Evolutionary conservation across 2,797 vertebrate genomes (phyloP).

Genomic region (Dipus sagitta): DNA sequence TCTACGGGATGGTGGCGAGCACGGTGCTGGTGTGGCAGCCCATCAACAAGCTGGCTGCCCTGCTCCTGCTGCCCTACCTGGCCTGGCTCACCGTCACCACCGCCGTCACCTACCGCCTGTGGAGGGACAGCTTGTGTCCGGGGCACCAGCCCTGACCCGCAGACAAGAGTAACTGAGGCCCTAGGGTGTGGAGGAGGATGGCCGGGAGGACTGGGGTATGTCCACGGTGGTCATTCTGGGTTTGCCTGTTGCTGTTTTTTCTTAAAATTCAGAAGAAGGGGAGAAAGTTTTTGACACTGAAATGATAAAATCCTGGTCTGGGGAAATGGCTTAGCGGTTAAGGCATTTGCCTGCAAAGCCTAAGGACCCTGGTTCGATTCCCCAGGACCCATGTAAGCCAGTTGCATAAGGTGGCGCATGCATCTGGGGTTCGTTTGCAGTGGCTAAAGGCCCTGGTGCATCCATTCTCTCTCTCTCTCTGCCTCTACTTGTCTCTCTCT

Average conservation of each 20-base stretch:
- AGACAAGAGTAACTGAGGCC: not conserved
- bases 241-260: not conserved
- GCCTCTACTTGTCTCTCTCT: too few relatives aligned
- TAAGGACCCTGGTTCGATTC: too few relatives aligned
- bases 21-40: slow-evolving; percentile 92
- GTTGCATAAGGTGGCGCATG: too few relatives aligned
- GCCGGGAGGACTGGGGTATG: fast-evolving
- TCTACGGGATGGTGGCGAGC: slow-evolving; percentile 89
- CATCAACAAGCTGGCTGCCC: slow-evolving; percentile 90
- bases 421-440: too few relatives aligned
- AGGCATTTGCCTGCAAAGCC: too few relatives aligned
- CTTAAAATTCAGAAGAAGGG: slow-evolving; percentile 19
- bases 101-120: slow-evolving; percentile 92
- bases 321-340: too few relatives aligned
- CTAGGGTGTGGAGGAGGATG: not conserved
- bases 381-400: too few relatives aligned
- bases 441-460: too few relatives aligned
- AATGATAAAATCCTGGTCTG: not conserved
- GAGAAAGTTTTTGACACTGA: not conserved
- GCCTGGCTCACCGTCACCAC: slow-evolving; percentile 93
- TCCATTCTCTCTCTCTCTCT: too few relatives aligned
- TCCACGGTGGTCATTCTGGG: not conserved
- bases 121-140: slow-evolving; percentile 92
- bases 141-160: not conserved
- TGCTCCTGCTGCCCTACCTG: slow-evolving; percentile 94